Evolutionary conservation across 2,888 invertebrate genomes (phyloP), one percentile per base, ranked within the genome.

Genomic region (Chaetogeoica ovagalla): DNA sequence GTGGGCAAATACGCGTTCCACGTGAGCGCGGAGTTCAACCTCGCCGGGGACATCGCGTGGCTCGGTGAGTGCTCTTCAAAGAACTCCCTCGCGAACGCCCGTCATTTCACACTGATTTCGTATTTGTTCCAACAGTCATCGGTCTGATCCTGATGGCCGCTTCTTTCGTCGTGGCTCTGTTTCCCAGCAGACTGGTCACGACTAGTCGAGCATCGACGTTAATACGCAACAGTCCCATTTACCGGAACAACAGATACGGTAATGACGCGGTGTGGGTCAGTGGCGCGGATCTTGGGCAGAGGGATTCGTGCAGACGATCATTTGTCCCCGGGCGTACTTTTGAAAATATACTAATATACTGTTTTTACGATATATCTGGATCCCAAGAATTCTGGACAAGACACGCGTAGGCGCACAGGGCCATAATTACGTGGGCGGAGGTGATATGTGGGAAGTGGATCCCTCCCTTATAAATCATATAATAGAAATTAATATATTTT

Each of bases 131-230:
- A 55, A 39, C 82, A 60, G 76, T 82, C 0, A 71, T 83, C 48
- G 81, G 81, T 21, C n/a, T 74, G 6, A 48, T 77, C 13, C 30
- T 82, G 37, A 73, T 83, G 4, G 23, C 68, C 19, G 72, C 62
- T 1, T 83, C 82, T 6, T 30, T 82, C 19, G 17, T 81, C 6
- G 43, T 82, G 15, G 81, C 81, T 9, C 63, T 83, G 73, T 83
- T 82, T 66, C 83, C 83, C n/a, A 63, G 37, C 13, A 73, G 81
- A 21, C 62, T 79, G 15, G 39, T 79, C 43, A 79, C 77, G 5
- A 79, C 13, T 13, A 11, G 79, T 15, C 69, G 43, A 15, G 52
- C 70, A 13, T 62, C 79, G 1, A 63, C 79, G 8, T 71, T 79
- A 15, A 79, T 79, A 39, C 79, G 79, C 2, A 79, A 79, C 23